Percentiles rank a stretch among this genome's conserved stretches.
These are phyloP conservation scores for Clarias pachynema DNA, from an alignment of 2,797 vertebrate species.

Conservation along the genomic window DNA sequence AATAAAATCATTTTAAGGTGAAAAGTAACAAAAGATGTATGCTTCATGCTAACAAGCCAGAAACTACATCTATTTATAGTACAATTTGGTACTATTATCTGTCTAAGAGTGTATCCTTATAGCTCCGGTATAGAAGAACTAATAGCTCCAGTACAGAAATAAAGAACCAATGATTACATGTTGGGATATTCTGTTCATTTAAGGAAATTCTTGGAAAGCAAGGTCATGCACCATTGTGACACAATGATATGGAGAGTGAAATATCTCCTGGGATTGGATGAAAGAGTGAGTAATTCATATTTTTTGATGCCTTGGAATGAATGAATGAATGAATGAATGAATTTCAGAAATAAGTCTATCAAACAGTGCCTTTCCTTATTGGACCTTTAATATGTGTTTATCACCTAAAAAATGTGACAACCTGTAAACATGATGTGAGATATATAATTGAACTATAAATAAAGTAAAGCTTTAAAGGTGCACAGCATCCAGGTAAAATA, in stretches of 20 bases:
- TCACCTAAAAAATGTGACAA: background rate
- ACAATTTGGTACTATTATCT: background rate
- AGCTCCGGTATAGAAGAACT: background rate
- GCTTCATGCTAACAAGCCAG: background rate
- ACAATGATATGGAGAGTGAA: background rate
- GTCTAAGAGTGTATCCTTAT: no score
- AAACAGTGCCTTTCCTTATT: background rate
- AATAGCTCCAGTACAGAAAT: background rate
- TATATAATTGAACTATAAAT: background rate
- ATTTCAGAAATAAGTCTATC: background rate
- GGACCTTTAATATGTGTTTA: background rate
- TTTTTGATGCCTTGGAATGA: background rate
- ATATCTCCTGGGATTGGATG: background rate
- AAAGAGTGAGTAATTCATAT: background rate
- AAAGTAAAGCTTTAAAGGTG: background rate
- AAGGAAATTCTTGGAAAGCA: background rate
- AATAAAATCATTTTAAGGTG: background rate
- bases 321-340: background rate
- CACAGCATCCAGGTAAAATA: background rate
- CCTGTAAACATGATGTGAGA: background rate
- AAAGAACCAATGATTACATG: background rate
- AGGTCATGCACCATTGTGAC: background rate
- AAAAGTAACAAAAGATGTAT: background rate
- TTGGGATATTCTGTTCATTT: background rate
- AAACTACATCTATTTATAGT: background rate